A percentile compares a stretch with the other conserved stretches of the same genome.
Evolutionary conservation across 2,113 vertebrate species (phyloP).

Genomic region (Hippocampus zosterae): DNA sequence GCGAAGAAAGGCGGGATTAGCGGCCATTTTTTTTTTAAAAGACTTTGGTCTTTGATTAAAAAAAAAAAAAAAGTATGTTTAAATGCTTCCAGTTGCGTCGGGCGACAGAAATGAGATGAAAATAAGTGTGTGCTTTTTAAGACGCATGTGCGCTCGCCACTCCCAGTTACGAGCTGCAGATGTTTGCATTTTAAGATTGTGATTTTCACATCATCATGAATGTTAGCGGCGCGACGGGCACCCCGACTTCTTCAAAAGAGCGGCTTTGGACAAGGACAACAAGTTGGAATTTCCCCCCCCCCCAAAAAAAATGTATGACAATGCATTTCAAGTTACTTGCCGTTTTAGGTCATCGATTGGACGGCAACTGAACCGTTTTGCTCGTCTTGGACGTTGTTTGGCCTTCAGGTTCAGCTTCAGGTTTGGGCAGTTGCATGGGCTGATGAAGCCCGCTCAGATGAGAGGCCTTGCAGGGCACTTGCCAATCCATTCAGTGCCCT

Average conservation of each 20-base stretch:
- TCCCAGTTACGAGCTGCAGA: conserved; percentile 70
- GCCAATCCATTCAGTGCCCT: background rate
- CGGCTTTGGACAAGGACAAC: too few species aligned
- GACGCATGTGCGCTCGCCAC: conserved; percentile 59
- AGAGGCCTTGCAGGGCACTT: too few species aligned
- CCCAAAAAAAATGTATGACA: too few species aligned
- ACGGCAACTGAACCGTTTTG: too few species aligned
- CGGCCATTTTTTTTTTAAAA: conserved; percentile 59
- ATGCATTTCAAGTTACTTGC: too few species aligned
- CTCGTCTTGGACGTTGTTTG: too few species aligned
- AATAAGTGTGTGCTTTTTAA: conserved; percentile 67
- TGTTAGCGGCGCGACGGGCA: conserved; percentile 16
- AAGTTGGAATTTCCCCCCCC: too few species aligned
- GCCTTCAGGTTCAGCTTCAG: too few species aligned
- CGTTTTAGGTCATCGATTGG: too few species aligned
- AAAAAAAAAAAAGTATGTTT: conserved; percentile 34
- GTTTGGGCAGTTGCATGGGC: too few species aligned
- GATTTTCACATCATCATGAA: conserved; percentile 60
- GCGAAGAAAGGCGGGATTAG: conserved; percentile 33
- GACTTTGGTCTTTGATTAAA: conserved; percentile 66
- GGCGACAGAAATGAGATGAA: conserved; percentile 64
- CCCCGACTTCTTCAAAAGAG: background rate
- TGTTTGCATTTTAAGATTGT: conserved; percentile 70
- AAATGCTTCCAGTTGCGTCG: conserved; percentile 69
- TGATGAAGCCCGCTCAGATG: too few species aligned